Conservation (phyloP, 2,888 invertebrate species). For the Melanostoma scalare region DNA sequence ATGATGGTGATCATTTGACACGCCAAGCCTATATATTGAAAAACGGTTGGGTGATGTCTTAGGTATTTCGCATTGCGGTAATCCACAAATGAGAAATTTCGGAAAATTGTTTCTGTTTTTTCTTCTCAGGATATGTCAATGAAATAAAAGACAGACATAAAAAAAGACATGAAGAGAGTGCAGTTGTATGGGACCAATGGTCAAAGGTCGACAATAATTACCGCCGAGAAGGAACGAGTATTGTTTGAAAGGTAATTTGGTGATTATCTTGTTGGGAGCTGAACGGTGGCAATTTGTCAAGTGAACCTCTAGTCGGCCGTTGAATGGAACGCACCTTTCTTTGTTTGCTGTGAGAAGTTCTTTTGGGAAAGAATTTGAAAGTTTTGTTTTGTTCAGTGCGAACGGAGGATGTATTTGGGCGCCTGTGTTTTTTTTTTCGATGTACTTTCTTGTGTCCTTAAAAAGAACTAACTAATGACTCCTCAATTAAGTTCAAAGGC, state of each 20-base stretch:
- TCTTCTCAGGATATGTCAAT: constrained; percentile 34
- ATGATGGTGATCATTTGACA: constrained; percentile 45
- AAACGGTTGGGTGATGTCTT: constrained; percentile 49
- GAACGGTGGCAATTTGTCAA: constrained; percentile 42
- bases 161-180: not conserved
- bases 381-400: no score
- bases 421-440: no score
- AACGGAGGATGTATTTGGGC: no score
- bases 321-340: not conserved
- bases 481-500: no score
- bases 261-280: constrained; percentile 50
- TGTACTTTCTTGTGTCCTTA: no score
- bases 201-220: constrained; percentile 65
- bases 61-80: constrained; percentile 63
- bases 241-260: constrained; percentile 42
- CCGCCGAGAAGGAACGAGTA: constrained; percentile 33
- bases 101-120: constrained; percentile 58
- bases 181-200: constrained; percentile 1
- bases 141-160: constrained; percentile 19
- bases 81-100: constrained; percentile 55
- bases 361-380: not conserved
- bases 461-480: no score
- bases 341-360: not conserved
- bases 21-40: constrained; percentile 57
- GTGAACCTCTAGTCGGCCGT: not conserved